Base-by-base conservation (phyloP, 2,888 invertebrate genomes). In the Heliothis peltigera region DNA sequence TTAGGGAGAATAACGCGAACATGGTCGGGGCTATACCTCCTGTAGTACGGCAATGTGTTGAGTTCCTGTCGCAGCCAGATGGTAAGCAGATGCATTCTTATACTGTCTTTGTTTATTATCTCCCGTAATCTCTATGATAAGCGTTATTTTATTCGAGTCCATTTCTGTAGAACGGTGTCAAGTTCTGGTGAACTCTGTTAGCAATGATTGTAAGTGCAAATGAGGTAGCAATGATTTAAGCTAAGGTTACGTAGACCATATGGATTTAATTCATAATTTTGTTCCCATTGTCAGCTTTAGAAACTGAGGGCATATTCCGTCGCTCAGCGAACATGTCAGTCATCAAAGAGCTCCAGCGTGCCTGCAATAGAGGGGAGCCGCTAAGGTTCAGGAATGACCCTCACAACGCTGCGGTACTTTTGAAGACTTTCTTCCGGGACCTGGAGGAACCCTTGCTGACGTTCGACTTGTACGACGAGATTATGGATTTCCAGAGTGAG, bases 281-380 rank as follows among this genome's bases (percentile, higher is more conserved):
- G 8, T 6, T 15, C 3, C 25, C 25, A 12, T 67, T 69, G 25
- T 21, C 35, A 74, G 73, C 73, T 52, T 28, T 99, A 69, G 98
- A 99, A 91, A 98, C 98, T 0, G 99, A 99, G 91, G 99, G 99
- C 2, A 96, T 99, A 84, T 99, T 99, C 92, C 96, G 99, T 79
- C 96, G 99, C 79, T 99, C 98, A 0, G 98, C 98, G 0, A 98
- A 97, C 88, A 97, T 97, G 67, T 91, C 96, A 0, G 96, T 97
- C 77, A 97, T 99, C 46, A 98, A 97, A 88, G 97, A 98, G 79
- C 96, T 98, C 18, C 98, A 99, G 88, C 96, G 96, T 61, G 96
- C 96, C 47, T 98, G 98, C 83, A 99, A 99, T 93, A 96, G 96
- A 72, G 99, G 99, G n/a, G 96, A 98, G 90, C 92, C 95, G 70